Evolutionary conservation across 1,140 invertebrate genomes (phyloP), one percentile per base, ranked within the genome.

Genomic region (Drosophila fuyamai): DNA sequence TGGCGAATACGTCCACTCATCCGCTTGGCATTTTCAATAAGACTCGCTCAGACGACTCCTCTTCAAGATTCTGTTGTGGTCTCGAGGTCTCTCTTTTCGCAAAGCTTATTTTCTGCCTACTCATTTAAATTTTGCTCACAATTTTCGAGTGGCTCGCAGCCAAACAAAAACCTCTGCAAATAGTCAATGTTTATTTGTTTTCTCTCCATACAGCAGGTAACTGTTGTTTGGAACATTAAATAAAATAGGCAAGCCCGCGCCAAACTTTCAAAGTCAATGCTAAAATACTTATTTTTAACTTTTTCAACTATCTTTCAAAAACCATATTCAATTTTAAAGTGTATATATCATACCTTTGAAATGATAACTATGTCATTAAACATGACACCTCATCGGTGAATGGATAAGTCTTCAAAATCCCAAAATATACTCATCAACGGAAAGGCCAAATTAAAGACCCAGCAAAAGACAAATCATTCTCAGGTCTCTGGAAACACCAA

Each of bases 21-120:
- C 57, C 36, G 27, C 50, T 79, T 85, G 82, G 70, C 82, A 81
- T 85, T 86, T 86, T 41, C 83, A 70, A 71, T 75, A 56, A 50
- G 56, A 78, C 65, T 23, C 73, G 59, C 62, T 53, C 9, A 56
- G 12, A 50, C 55, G 66, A 44, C 82, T 62, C 51, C 71, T 66
- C 67, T 43, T 61, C 51, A 32, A 79, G 61, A 16, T 46, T 56
- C 43, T 59, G 36, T 38, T 38, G 58, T 3, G 38, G 58, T 51
- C 27, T 62, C 43, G 53, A 44, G 74, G 72, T 47, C 59, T 65
- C 8, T 43, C 43, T 40, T 56, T 46, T 48, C 59, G 35, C 5
- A 23, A 41, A 5, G 53, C 38, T 72, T 72, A 57, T 16, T 54
- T 58, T 41, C 13, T 50, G 43, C 43, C 43, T 43, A 38, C 41